Conservation (phyloP, 2,113 vertebrate genomes). For the Periophthalmus modestus region DNA sequence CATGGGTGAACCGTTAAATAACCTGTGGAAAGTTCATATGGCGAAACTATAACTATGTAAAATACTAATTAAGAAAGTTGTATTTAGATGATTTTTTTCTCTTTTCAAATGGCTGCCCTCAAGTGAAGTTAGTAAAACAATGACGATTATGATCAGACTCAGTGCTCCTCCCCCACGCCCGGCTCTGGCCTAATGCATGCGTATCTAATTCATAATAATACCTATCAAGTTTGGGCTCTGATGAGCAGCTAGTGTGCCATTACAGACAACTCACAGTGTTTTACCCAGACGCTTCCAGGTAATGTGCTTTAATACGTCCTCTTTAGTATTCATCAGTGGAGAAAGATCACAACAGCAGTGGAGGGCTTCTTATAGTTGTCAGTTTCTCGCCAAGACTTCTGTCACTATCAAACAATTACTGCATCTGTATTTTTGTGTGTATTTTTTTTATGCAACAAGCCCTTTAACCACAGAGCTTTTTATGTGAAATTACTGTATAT, state of each 20-base stretch:
- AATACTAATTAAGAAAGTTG: background rate
- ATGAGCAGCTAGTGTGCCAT: constrained; percentile 49
- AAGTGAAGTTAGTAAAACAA: background rate
- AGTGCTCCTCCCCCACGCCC: constrained; percentile 31
- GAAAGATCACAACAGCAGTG: constrained; percentile 65
- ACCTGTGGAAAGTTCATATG: background rate
- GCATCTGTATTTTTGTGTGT: constrained; percentile 20
- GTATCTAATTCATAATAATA: constrained; percentile 64
- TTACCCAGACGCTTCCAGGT: constrained; percentile 60
- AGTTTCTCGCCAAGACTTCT: constrained; percentile 61
- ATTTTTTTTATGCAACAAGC: constrained; percentile 14
- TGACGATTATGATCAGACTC: constrained; percentile 31
- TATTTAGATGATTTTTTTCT: background rate
- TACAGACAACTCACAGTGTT: constrained; percentile 64
- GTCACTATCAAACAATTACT: constrained; percentile 67
- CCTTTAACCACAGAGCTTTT: constrained; percentile 21
- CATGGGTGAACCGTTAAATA: background rate
- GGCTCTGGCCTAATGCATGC: constrained; percentile 35
- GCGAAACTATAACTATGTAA: background rate
- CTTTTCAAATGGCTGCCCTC: constrained; percentile 24
- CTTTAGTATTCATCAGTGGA: constrained; percentile 57
- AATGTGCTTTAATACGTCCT: constrained; percentile 70
- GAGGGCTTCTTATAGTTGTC: constrained; percentile 57
- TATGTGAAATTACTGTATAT: constrained; percentile 7
- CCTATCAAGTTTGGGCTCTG: constrained; percentile 48